Evolutionary conservation across 2,888 invertebrate genomes (phyloP), one percentile per base, ranked within the genome.

Genomic region (Diplazon laetatorius): DNA sequence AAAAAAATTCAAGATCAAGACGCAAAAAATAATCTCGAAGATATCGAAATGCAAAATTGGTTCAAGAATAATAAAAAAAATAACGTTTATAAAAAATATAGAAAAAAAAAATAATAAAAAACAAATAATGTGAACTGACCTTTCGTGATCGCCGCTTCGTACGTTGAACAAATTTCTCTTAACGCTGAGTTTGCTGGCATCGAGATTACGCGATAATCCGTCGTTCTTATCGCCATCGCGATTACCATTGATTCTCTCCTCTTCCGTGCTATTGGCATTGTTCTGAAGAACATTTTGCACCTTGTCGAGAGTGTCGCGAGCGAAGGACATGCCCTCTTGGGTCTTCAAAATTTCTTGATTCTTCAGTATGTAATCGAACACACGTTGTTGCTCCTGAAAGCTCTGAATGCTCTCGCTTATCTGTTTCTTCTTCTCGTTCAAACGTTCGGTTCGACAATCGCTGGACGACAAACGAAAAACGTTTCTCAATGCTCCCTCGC

Each of bases 321-420:
- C 86, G 5, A 87, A 81, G 9, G 81, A 75, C 35, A 81, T 81
- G 3, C 88, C 88, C 18, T 85, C 84, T 2, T 79, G 75, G 1
- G 87, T 87, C 57, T 83, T 88, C 14, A 88, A 74, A 2, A 86
- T 81, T 16, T 85, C 83, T 69, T 86, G 85, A 73, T 88, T 88
- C 63, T 82, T 84, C 10, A 89, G 80, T 52, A 90, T 86, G 50
- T 85, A 90, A 62, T 89, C 88, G 42, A 91, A 80, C 1, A 89
- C 85, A 1, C 86, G 86, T 10, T 87, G 86, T 62, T 90, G 89
- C 71, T 91, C 90, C 52, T 91, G 87, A 20, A 91, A 89, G 76
- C 90, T 87, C 25, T 90, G 86, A 25, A 89, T 88, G 46, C 90
- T 87, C 35, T 85, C 86, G 84, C 88, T 84, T 42, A 89, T 83